Evolutionary conservation across 2,113 vertebrate species (phyloP).

Genomic region (Nanorana parkeri): DNA sequence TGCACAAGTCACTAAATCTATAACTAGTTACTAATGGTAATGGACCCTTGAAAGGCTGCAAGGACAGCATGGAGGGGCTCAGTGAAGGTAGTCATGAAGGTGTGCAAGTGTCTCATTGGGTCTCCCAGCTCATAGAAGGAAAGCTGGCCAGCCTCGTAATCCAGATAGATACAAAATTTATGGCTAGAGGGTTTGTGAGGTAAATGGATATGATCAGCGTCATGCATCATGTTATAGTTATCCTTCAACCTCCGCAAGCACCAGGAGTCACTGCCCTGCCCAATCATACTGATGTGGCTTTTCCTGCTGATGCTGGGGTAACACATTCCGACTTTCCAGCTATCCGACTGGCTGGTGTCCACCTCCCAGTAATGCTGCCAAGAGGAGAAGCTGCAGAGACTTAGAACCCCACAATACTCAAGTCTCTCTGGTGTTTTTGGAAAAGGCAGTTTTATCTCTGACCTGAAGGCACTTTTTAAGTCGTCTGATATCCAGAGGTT

Average conservation of each 20-base stretch:
- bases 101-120: conserved; percentile 28
- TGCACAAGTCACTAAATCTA: too few species aligned
- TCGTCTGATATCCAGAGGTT: neutral
- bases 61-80: conserved; percentile 3
- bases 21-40: too few species aligned
- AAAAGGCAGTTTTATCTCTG: too few species aligned
- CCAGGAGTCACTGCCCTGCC: conserved; percentile 25
- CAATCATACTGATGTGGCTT: neutral
- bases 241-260: neutral
- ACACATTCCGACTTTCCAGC: conserved; percentile 8
- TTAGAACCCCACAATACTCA: neutral
- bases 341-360: conserved; percentile 24
- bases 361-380: conserved; percentile 21
- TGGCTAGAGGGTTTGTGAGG: neutral
- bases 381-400: neutral
- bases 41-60: too few species aligned
- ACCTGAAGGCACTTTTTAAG: neutral
- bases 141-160: conserved; percentile 14
- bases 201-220: neutral
- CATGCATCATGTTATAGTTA: neutral
- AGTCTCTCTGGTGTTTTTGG: neutral
- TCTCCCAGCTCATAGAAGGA: conserved; percentile 33
- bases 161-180: conserved; percentile 19
- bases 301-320: neutral
- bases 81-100: conserved; percentile 9